Evolutionary conservation across 2,888 invertebrate species (phyloP).

Genomic region (Leucoma salicis): DNA sequence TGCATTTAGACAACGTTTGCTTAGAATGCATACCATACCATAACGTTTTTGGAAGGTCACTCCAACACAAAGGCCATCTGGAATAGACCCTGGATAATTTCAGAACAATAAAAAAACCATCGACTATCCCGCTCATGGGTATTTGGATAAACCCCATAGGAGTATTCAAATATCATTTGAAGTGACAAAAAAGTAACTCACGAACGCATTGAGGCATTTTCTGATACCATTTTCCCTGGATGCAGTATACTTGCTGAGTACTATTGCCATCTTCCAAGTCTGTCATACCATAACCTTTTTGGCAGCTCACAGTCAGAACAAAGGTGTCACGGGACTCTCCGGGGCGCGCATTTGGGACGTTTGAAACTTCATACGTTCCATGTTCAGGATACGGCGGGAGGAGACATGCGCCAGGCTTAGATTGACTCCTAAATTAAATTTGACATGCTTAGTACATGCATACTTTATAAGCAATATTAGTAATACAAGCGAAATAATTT

Average conservation of each 20-base stretch:
- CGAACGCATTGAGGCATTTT: constrained; percentile 1
- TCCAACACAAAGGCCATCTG: too few relatives aligned
- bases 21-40: too few relatives aligned
- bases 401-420: constrained; percentile 39
- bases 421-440: not conserved
- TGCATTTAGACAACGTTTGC: too few relatives aligned
- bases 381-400: constrained; percentile 51
- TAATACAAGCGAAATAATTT: too few relatives aligned
- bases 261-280: not conserved
- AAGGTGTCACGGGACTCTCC: constrained; percentile 40
- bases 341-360: constrained; percentile 39
- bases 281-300: constrained; percentile 43
- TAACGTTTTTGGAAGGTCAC: too few relatives aligned
- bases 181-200: not conserved
- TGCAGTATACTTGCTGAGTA: not conserved
- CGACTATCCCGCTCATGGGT: too few relatives aligned
- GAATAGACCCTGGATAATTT: too few relatives aligned
- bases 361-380: constrained; percentile 44
- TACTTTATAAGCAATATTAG: too few relatives aligned
- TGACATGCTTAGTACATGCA: too few relatives aligned
- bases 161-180: too few relatives aligned
- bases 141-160: too few relatives aligned
- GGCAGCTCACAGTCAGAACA: constrained; percentile 49
- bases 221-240: not conserved
- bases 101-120: too few relatives aligned